Conservation (phyloP, 1,140 invertebrate species). For the Steinernema feltiae region DNA sequence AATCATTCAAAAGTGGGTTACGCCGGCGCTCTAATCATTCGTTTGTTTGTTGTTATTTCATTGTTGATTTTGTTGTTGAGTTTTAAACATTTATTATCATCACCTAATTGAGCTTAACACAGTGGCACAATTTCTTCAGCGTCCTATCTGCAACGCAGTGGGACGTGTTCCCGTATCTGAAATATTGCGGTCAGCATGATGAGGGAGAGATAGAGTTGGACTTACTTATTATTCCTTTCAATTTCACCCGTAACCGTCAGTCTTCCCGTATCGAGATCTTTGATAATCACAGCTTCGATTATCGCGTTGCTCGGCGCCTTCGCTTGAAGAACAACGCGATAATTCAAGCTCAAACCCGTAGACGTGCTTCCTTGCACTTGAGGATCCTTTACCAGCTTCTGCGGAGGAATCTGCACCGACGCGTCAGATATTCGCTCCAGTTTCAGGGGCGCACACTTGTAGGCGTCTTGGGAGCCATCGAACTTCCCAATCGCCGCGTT, state of each 20-base stretch:
- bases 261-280: slow-evolving; percentile 28
- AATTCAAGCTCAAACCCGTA: slow-evolving; percentile 22
- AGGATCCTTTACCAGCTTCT: slow-evolving; percentile 35
- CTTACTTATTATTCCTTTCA: slow-evolving; percentile 41
- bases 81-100: background rate
- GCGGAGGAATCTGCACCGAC: slow-evolving; percentile 30
- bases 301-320: slow-evolving; percentile 35
- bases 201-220: background rate
- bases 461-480: slow-evolving; percentile 8
- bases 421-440: slow-evolving; percentile 26
- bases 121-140: slow-evolving; percentile 42
- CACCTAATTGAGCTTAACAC: background rate
- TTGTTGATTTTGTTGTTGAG: slow-evolving; percentile 22
- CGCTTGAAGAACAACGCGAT: slow-evolving; percentile 34
- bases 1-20: slow-evolving; percentile 28
- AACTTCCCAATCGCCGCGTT: slow-evolving; percentile 41
- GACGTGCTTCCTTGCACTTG: slow-evolving; percentile 20
- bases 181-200: background rate
- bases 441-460: slow-evolving; percentile 24
- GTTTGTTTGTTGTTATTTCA: slow-evolving; percentile 1
- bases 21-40: slow-evolving; percentile 2
- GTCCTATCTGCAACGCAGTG: slow-evolving; percentile 34
- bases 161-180: slow-evolving; percentile 38
- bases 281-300: slow-evolving; percentile 32
- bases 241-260: slow-evolving; percentile 36